These are phyloP conservation scores for cat (Felis catus) DNA, from an alignment of 2,113 vertebrate species.

Conservation along the genomic window DNA sequence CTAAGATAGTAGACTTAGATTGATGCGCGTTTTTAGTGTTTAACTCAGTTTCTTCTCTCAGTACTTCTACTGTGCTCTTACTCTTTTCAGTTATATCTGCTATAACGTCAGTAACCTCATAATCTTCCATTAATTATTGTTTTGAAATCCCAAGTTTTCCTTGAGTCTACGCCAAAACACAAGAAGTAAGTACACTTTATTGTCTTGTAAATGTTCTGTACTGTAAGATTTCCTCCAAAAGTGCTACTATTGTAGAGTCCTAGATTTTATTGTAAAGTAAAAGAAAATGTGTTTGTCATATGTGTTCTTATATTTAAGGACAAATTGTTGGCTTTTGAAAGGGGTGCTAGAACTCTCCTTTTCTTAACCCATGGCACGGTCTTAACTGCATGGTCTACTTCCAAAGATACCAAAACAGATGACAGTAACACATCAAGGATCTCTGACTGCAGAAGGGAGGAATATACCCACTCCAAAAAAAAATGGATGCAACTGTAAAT, in stretches of 20 bases:
- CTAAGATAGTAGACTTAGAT: not conserved
- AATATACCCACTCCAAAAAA: not conserved
- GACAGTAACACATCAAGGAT: not conserved
- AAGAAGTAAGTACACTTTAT: not conserved
- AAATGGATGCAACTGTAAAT: not conserved
- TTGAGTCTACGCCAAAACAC: not conserved
- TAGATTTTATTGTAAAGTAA: not conserved
- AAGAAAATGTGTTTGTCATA: not conserved
- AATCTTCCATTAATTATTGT: not conserved
- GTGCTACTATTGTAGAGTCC: not conserved
- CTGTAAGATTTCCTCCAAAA: not conserved
- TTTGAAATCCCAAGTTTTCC: not conserved
- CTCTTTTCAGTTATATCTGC: not conserved
- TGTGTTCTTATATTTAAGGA: not conserved
- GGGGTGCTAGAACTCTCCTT: not conserved
- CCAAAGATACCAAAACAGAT: not conserved
- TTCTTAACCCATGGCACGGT: not conserved
- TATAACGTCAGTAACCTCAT: not conserved
- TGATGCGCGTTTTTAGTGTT: not conserved
- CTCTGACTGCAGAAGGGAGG: not conserved
- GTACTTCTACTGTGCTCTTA: not conserved
- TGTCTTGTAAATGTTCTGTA: not conserved
- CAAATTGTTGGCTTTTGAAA: not conserved
- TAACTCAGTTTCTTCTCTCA: not conserved
- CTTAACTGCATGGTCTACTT: not conserved